Conservation (phyloP, 2,113 vertebrate species). For the Lepus americanus region DNA sequence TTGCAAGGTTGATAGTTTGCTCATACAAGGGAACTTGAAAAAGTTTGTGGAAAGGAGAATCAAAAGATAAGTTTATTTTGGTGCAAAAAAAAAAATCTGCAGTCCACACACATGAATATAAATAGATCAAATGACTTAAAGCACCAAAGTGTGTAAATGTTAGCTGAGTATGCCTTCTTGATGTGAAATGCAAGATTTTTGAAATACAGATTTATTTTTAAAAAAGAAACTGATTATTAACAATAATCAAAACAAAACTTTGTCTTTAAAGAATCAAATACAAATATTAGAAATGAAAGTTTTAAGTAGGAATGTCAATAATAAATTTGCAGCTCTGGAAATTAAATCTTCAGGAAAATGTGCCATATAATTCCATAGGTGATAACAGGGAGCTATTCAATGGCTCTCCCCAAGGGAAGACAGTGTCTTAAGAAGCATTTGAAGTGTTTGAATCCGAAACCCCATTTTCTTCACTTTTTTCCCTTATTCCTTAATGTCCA, state of each 20-base stretch:
- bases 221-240: not conserved
- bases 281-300: not conserved
- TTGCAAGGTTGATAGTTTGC: not conserved
- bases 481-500: not conserved
- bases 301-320: not conserved
- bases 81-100: no score
- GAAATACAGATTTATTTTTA: conserved; percentile 15
- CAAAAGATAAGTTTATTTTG: no score
- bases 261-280: conserved; percentile 30
- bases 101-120: not conserved
- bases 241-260: not conserved
- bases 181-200: not conserved
- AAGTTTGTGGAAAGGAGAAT: no score
- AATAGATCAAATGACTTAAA: not conserved
- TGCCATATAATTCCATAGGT: not conserved
- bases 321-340: not conserved
- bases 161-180: not conserved
- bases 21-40: not conserved
- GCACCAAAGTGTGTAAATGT: accelerated
- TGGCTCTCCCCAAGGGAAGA: not conserved
- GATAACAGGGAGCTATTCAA: not conserved
- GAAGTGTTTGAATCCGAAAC: not conserved
- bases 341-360: not conserved
- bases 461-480: not conserved
- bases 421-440: not conserved